phyloP scores from a whole-genome alignment of 1,140 invertebrate genomes.

The Phthorimaea operculella region DNA sequence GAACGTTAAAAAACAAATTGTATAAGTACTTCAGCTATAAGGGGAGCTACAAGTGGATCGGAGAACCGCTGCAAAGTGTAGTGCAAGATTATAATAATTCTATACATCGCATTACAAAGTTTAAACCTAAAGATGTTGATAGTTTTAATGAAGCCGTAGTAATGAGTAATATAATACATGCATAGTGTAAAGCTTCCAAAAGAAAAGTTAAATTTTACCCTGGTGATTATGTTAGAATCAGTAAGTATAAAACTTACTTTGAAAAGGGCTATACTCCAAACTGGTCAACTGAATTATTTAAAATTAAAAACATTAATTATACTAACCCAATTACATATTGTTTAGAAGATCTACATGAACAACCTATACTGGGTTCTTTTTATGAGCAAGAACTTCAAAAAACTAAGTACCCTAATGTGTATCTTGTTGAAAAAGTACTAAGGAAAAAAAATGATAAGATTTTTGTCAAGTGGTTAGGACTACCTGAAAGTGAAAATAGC shows the following conservation, averaged over 20 bases:
- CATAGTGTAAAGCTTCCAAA: no score
- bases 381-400: no score
- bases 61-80: slow-evolving; percentile 36
- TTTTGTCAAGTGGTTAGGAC: slow-evolving; percentile 44
- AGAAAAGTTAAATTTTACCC: no score
- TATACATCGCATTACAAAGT: slow-evolving; percentile 51
- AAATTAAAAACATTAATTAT: slow-evolving; percentile 19
- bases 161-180: slow-evolving; percentile 13
- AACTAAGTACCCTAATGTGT: no score
- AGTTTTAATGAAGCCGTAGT: slow-evolving; percentile 21
- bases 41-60: slow-evolving; percentile 44
- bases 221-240: no score
- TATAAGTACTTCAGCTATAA: slow-evolving; percentile 51
- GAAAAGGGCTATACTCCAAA: no score
- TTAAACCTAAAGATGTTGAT: slow-evolving; percentile 41
- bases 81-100: slow-evolving; percentile 40
- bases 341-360: slow-evolving; percentile 30
- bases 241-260: no score
- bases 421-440: no score
- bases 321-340: slow-evolving; percentile 38
- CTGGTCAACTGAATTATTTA: no score
- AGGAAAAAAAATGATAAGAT: slow-evolving; percentile 25
- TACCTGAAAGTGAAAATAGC: slow-evolving; percentile 27
- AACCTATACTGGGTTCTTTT: slow-evolving; percentile 39
- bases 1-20: slow-evolving; percentile 56